A percentile compares a stretch with the other conserved stretches of the same genome.
Conservation (phyloP, 2,888 invertebrate species). For the Amitus sp. region DNA sequence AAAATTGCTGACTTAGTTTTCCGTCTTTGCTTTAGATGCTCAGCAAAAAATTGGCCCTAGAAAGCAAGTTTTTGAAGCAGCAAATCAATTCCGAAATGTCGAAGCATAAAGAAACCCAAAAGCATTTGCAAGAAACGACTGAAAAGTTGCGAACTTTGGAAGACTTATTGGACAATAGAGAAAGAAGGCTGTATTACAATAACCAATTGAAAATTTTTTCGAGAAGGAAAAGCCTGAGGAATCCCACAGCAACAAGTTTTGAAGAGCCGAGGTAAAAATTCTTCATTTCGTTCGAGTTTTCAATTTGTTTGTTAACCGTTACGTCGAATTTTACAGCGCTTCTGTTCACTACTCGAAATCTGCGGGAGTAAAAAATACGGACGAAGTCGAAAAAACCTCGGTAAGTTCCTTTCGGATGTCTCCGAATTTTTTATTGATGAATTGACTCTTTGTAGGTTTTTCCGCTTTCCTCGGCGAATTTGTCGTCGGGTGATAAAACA, state of each 20-base stretch:
- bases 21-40: conserved; percentile 69
- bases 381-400: conserved; percentile 44
- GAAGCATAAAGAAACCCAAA: conserved; percentile 77
- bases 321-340: conserved; percentile 37
- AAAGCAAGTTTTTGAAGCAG: conserved; percentile 79
- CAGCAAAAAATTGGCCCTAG: conserved; percentile 76
- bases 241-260: conserved; percentile 57
- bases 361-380: conserved; percentile 41
- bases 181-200: conserved; percentile 53
- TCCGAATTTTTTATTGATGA: too few relatives aligned
- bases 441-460: too few relatives aligned
- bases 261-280: conserved; percentile 50
- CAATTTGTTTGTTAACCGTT: conserved; percentile 16
- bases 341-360: conserved; percentile 43
- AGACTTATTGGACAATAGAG: conserved; percentile 70
- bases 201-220: conserved; percentile 49
- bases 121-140: conserved; percentile 73
- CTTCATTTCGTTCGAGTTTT: conserved; percentile 6
- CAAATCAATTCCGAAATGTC: conserved; percentile 76
- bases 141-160: conserved; percentile 72
- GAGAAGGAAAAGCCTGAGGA: conserved; percentile 47
- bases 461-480: too few relatives aligned
- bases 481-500: conserved; percentile 42
- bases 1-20: conserved; percentile 7
- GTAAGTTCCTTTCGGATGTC: conserved; percentile 33